A percentile compares a stretch with the other conserved stretches of the same genome.
phyloP scores from a whole-genome alignment of 1,140 invertebrate genomes.

The Lordiphosa clarofinis region DNA sequence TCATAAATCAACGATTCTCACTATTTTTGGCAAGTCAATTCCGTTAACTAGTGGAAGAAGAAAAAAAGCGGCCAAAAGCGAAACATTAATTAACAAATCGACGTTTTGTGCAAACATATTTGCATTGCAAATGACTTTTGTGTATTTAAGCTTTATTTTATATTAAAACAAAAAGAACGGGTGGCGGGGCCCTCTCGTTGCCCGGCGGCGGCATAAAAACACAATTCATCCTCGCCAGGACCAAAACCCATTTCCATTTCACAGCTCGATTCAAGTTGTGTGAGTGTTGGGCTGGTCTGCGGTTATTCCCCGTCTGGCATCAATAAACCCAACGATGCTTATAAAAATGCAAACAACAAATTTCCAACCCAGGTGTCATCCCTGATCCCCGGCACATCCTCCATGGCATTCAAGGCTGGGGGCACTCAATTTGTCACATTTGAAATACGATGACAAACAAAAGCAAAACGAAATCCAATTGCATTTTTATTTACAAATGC shows the following conservation, averaged over 20 bases:
- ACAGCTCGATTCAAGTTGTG: constrained; percentile 19
- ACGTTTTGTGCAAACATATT: constrained; percentile 17
- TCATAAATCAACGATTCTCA: constrained; percentile 58
- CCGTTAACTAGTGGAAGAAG: too few species aligned
- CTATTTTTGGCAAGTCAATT: constrained; percentile 16
- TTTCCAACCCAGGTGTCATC: constrained; percentile 53
- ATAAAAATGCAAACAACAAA: constrained; percentile 74
- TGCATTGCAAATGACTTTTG: constrained; percentile 18
- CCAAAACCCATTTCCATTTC: constrained; percentile 1
- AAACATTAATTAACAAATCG: constrained; percentile 27
- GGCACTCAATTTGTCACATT: constrained; percentile 75
- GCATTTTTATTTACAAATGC: constrained; percentile 78
- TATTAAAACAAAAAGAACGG: constrained; percentile 4
- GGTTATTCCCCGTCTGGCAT: constrained; percentile 50
- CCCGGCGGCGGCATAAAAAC: constrained; percentile 4
- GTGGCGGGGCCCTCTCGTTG: constrained; percentile 3
- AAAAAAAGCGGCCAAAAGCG: neutral
- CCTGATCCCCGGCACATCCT: neutral
- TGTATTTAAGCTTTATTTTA: constrained; percentile 12
- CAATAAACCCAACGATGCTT: constrained; percentile 53
- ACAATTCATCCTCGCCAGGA: neutral
- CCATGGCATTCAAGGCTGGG: constrained; percentile 17
- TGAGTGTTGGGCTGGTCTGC: constrained; percentile 31
- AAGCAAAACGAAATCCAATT: constrained; percentile 66
- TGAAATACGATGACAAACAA: constrained; percentile 67